Evolutionary conservation across 2,113 vertebrate species (phyloP).

Genomic region (Ancistrus triradiatus): DNA sequence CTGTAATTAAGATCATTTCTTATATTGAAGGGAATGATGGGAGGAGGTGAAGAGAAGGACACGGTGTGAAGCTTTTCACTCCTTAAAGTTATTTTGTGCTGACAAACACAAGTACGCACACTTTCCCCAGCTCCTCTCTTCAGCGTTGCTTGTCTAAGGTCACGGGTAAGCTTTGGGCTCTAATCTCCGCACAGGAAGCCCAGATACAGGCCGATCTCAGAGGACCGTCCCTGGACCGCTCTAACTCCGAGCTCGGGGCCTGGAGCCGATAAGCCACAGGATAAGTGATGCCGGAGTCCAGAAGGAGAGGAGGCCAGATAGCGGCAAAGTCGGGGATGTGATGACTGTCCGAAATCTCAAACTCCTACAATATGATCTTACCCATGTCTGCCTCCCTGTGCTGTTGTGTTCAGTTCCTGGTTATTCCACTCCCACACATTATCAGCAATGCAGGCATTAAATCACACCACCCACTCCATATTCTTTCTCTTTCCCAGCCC

Average conservation of each 20-base stretch:
- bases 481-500: too few species aligned
- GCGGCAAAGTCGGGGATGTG: conserved; percentile 10
- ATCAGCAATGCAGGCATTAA: background rate
- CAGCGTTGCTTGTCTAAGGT: background rate
- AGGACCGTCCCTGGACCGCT: conserved; percentile 23
- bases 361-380: conserved; percentile 41
- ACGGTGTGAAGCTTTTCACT: conserved; percentile 22
- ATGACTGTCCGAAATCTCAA: conserved; percentile 35
- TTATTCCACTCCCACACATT: background rate
- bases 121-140: conserved; percentile 14
- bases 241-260: background rate
- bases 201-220: conserved; percentile 21
- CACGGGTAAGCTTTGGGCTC: conserved; percentile 8
- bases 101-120: background rate
- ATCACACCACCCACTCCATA: background rate
- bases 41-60: background rate
- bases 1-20: conserved; percentile 34
- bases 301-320: conserved; percentile 24
- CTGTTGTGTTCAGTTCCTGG: background rate
- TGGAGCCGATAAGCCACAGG: conserved; percentile 28
- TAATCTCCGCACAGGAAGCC: conserved; percentile 37
- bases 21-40: background rate
- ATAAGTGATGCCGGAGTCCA: conserved; percentile 23
- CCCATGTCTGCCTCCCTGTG: conserved; percentile 50
- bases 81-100: conserved; percentile 11